Evolutionary conservation across 2,113 vertebrate genomes (phyloP), one percentile per base, ranked within the genome.

Genomic region (Hippoglossus stenolepis): DNA sequence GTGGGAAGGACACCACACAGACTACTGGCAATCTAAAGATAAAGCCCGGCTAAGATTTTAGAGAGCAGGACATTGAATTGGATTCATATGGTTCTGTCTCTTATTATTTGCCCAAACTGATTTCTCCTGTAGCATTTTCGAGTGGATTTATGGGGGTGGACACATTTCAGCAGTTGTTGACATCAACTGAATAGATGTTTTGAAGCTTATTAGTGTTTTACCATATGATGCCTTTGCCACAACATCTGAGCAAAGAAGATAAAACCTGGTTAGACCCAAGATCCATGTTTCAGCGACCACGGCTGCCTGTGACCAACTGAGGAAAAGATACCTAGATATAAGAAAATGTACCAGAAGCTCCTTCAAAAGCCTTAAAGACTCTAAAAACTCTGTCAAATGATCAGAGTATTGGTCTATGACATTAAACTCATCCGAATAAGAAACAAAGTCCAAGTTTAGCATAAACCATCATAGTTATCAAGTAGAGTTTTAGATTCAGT

Each of bases 11-110:
- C 24, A 24, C 6, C 21, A 45, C 11, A 56, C 53, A 54, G 35
- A 51, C 58, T 31, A 3, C 67, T 56, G 63, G 61, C 62, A 82
- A 69, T 65, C 53, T 26, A 58, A 40, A 49, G 5, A 6, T 18
- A 49, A 5, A 49, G 45, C 15, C 17, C 15, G 45, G 12, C 15
- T 49, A 15, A 49, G 5, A 18, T 2, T 49, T 49, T 49, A 15
- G 18, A 49, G 4, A 18, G 45, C 17, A 47, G 24, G 45, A 28
- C 15, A 28, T 67, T 26, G 18, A 47, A 49, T 58, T 57, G n/a
- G 28, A 61, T 61, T 43, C 45, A 2, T 17, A 5, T 26, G 53
- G 15, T 24, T 6, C 15, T 35, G 20, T 2, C 38, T 47, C 14
- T 26, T 20, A 1, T 51, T 4, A 20, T 35, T 31, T 17, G 21